phyloP scores from a whole-genome alignment of 2,113 vertebrate species.

The Falco punctatus region DNA sequence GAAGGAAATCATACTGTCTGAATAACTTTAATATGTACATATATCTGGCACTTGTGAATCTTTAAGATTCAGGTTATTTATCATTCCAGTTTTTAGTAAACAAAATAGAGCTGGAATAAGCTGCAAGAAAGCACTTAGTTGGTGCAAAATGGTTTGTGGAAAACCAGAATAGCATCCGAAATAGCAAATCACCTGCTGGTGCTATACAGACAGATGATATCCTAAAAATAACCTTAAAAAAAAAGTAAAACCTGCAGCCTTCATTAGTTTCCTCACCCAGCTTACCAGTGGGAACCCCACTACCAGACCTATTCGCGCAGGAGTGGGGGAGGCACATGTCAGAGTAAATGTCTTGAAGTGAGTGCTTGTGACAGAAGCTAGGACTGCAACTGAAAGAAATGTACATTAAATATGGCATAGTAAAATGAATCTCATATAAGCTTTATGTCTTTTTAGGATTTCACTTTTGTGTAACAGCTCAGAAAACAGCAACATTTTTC shows the following conservation, averaged over 20 bases:
- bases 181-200: neutral
- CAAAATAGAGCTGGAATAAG: neutral
- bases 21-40: neutral
- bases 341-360: neutral
- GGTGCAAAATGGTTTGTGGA: neutral
- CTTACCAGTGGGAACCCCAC: neutral
- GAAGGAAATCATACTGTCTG: neutral
- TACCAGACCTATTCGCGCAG: neutral
- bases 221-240: neutral
- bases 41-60: neutral
- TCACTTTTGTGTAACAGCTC: neutral
- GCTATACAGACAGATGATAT: neutral
- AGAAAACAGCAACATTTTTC: neutral
- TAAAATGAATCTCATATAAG: neutral
- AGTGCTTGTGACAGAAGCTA: neutral
- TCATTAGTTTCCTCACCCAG: neutral
- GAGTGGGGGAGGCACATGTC: neutral
- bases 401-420: neutral
- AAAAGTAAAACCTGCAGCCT: neutral
- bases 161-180: neutral
- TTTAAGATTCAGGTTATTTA: neutral
- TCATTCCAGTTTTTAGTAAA: neutral
- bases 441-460: neutral
- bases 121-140: neutral
- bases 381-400: neutral